Conservation (phyloP, 2,888 invertebrate genomes). For the Melanchra persicariae region DNA sequence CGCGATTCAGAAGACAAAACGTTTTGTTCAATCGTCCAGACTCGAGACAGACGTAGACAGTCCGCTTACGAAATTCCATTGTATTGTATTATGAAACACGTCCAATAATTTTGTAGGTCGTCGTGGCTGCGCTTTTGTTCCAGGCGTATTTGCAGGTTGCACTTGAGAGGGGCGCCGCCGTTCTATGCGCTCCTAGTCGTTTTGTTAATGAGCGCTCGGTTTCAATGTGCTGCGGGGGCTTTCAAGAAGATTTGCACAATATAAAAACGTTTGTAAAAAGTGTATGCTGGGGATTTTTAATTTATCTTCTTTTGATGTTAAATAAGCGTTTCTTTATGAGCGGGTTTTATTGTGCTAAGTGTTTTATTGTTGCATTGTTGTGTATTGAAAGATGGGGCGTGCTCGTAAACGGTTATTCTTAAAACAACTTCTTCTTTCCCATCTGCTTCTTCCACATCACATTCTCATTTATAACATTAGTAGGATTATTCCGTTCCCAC, state of each 20-base stretch:
- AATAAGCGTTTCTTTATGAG: constrained; percentile 51
- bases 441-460: not conserved
- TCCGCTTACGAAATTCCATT: constrained; percentile 51
- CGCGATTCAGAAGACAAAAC: constrained; percentile 43
- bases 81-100: constrained; percentile 54
- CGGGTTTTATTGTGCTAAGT: constrained; percentile 22
- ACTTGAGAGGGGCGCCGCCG: constrained; percentile 53
- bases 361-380: constrained; percentile 6
- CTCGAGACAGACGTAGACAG: constrained; percentile 53
- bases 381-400: constrained; percentile 1
- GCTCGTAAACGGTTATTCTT: not conserved
- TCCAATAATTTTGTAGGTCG: constrained; percentile 65
- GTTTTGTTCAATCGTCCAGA: constrained; percentile 55
- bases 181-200: constrained; percentile 64
- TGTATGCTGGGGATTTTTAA: constrained; percentile 56
- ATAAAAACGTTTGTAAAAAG: constrained; percentile 65
- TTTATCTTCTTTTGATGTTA: constrained; percentile 58
- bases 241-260: constrained; percentile 67
- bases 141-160: constrained; percentile 58
- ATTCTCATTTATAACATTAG: constrained; percentile 1
- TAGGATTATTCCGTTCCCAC: constrained; percentile 8
- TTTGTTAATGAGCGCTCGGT: constrained; percentile 73
- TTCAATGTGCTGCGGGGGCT: constrained; percentile 61
- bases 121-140: constrained; percentile 66
- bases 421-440: not conserved